Evolutionary conservation across 2,113 vertebrate species (phyloP).

Genomic region (Phaethornis superciliosus): DNA sequence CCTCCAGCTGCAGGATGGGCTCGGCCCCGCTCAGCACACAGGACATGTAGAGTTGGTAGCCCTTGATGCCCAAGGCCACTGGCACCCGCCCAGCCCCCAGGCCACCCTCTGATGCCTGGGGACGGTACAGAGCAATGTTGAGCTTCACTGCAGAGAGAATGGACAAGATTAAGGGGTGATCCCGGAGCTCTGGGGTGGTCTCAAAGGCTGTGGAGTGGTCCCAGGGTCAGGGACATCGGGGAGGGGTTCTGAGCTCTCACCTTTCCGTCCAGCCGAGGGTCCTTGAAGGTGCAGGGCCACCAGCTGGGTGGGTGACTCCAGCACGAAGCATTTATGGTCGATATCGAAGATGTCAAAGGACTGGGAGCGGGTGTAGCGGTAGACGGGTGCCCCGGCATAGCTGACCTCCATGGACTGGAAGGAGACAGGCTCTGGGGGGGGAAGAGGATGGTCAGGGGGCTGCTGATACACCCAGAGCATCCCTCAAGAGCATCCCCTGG

Average conservation of each 20-base stretch:
- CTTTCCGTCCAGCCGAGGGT: background rate
- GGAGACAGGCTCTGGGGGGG: background rate
- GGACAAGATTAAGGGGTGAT: background rate
- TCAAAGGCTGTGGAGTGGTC: background rate
- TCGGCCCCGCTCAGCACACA: background rate
- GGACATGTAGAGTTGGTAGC: constrained; percentile 50
- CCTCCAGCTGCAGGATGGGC: constrained; percentile 51
- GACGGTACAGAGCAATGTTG: constrained; percentile 53
- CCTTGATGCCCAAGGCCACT: constrained; percentile 57
- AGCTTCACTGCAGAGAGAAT: constrained; percentile 50
- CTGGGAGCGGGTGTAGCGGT: constrained; percentile 60
- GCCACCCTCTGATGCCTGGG: fast-evolving
- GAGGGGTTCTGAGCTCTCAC: background rate
- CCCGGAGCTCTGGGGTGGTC: fast-evolving
- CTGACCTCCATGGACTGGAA: background rate
- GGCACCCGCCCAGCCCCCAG: background rate
- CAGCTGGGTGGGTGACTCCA: constrained; percentile 53
- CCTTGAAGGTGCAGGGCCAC: constrained; percentile 63
- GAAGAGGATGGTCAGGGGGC: background rate
- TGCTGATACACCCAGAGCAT: background rate
- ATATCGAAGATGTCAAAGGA: constrained; percentile 55
- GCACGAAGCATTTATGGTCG: constrained; percentile 30
- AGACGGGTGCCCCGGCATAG: fast-evolving
- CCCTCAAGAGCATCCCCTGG: background rate
- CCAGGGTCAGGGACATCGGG: background rate